phyloP scores from a whole-genome alignment of 2,797 vertebrate genomes.

The Hyperoplus immaculatus region DNA sequence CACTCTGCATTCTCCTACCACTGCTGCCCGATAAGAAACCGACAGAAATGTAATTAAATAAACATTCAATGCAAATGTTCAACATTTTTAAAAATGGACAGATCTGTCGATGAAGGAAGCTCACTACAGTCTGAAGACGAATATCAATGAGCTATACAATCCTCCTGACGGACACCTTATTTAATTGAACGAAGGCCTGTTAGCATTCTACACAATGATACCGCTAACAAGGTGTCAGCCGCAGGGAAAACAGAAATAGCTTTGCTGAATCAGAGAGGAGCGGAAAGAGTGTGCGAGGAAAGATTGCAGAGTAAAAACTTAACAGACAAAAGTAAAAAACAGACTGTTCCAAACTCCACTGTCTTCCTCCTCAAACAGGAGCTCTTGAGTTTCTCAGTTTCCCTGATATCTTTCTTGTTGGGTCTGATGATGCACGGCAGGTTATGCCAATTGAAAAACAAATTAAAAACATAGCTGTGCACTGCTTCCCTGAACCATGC shows the following conservation, averaged over 20 bases:
- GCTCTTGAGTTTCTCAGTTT: no score
- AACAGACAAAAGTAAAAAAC: not conserved
- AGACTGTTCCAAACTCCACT: no score
- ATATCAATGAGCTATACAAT: slow-evolving; percentile 39
- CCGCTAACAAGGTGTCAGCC: not conserved
- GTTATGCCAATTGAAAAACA: no score
- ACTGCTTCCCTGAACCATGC: no score
- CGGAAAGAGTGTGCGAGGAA: not conserved
- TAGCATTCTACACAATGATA: not conserved
- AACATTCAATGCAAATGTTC: slow-evolving; percentile 41
- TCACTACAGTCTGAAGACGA: slow-evolving; percentile 25
- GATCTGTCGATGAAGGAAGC: slow-evolving; percentile 36
- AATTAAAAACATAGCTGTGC: no score
- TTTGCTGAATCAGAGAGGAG: slow-evolving; percentile 16
- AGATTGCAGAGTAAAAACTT: slow-evolving; percentile 17
- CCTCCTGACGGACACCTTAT: slow-evolving; percentile 19
- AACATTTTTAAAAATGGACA: slow-evolving; percentile 32
- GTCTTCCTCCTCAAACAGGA: no score
- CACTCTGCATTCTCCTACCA: slow-evolving; percentile 12
- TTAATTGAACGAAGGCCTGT: slow-evolving; percentile 24
- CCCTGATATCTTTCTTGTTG: no score
- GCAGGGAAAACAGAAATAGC: not conserved
- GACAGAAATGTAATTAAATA: slow-evolving; percentile 24
- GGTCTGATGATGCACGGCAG: no score
- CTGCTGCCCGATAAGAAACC: slow-evolving; percentile 40